Evolutionary conservation across 2,113 vertebrate genomes (phyloP).

Genomic region (Machaerirhynchus nigripectus): DNA sequence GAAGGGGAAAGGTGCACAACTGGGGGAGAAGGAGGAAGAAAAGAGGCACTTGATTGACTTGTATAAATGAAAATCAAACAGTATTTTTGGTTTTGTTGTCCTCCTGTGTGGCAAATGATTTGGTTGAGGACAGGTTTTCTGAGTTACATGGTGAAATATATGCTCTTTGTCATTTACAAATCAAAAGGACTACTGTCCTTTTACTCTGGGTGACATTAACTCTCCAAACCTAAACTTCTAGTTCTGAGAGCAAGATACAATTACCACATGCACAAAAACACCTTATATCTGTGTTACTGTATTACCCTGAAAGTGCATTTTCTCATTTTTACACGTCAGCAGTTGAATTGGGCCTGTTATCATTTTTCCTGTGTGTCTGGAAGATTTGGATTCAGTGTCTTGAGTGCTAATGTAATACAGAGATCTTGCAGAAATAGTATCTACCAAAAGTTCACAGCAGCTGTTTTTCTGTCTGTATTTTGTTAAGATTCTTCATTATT

Average conservation of each 20-base stretch:
- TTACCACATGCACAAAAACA: not conserved
- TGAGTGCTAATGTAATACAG: not conserved
- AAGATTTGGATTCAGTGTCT: not conserved
- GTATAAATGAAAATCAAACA: not conserved
- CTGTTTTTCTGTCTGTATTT: conserved; percentile 8
- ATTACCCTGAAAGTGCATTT: not conserved
- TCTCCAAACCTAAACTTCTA: not conserved
- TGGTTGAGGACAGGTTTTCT: not conserved
- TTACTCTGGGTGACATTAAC: not conserved
- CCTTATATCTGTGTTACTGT: not conserved
- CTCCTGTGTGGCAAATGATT: not conserved
- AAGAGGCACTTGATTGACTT: not conserved
- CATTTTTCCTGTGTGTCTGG: not conserved
- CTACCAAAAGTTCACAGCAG: not conserved
- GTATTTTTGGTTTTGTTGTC: not conserved
- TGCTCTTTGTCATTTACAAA: not conserved
- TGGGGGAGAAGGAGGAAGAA: not conserved
- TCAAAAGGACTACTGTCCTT: not conserved
- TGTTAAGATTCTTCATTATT: conserved; percentile 9
- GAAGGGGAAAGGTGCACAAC: not conserved
- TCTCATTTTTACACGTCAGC: not conserved
- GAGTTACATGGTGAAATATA: not conserved
- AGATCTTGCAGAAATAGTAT: not conserved
- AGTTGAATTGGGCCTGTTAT: not conserved
- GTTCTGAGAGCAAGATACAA: not conserved